Conservation (phyloP, 2,113 vertebrate genomes). For the Lepisosteus osseus region DNA sequence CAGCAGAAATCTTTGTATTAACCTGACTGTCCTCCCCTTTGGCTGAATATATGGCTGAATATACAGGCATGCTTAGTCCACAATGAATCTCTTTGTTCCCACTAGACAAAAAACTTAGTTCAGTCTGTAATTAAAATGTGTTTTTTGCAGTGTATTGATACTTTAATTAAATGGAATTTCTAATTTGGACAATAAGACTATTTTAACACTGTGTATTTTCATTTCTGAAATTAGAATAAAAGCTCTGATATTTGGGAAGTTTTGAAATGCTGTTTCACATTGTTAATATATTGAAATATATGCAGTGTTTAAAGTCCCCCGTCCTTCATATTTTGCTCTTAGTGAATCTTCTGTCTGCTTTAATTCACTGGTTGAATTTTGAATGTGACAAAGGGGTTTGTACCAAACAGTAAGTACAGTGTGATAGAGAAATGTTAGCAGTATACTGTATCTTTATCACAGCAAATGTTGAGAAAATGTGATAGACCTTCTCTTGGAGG, state of each 20-base stretch:
- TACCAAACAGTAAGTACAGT: not conserved
- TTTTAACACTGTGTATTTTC: not conserved
- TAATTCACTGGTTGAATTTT: not conserved
- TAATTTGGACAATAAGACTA: no score
- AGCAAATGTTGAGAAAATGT: not conserved
- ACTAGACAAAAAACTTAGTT: not conserved
- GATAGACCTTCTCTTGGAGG: not conserved
- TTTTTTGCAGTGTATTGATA: no score
- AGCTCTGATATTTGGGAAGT: not conserved
- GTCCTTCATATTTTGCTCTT: not conserved
- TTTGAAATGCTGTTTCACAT: not conserved
- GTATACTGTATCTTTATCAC: not conserved
- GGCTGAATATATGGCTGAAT: constrained; percentile 2
- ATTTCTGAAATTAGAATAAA: not conserved
- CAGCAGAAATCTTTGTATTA: not conserved
- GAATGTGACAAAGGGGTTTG: constrained; percentile 3
- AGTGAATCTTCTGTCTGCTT: not conserved
- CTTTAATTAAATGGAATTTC: no score
- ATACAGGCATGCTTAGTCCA: not conserved
- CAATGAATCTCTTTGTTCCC: not conserved
- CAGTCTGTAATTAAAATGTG: no score
- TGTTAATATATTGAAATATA: constrained; percentile 2
- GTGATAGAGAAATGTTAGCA: not conserved
- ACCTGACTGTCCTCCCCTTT: not conserved
- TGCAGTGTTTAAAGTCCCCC: not conserved